Base-by-base conservation (phyloP, 2,113 vertebrate genomes). In the Melanocharis versteri region DNA sequence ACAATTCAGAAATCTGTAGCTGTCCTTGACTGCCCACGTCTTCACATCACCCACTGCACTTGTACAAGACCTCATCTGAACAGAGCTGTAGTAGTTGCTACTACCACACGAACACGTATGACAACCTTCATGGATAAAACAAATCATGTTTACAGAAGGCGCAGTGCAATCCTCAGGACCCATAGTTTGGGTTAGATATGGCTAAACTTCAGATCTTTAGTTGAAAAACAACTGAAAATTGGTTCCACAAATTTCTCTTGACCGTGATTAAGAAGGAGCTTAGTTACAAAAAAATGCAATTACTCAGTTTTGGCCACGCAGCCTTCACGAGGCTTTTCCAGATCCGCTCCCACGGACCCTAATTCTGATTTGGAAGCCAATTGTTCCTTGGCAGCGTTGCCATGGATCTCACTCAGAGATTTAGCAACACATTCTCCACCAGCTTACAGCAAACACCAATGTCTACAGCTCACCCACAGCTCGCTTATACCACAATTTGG, bases 231-330 rank as follows among this genome's bases (percentile, higher is more conserved):
- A 90, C 86, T 75, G 95, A 96, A 70, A n/a, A 88, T 87, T 93
- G 78, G 76, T 91, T 95, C 83, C 93, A 83, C 81, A 51, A 66
- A 83, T 91, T 68, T 78, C 6, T 76, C 70, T 83, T 10, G 6
- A n/a, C 15, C 69, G 57, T 90, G 83, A 65, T 95, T 96, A 96
- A 88, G 83, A 96, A 96, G 80, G 70, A 94, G 70, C 65, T 87
- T 89, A 97, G 96, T 97, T 95, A 97, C 89, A 97, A 97, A 94
- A 96, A 97, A 97, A 97, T 80, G 71, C 35, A 30, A 97, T 97
- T 97, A 97, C 83, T 95, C 72, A 89, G 90, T 97, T 98, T 98
- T 95, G 95, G 95, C 96, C 90, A 94, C 64, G 97, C 88, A 97
- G 96, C 83, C 81, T 93, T 90, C 92, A 80, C 1, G 6, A 97